Percentiles rank a stretch among this genome's conserved stretches.
Conservation (phyloP, 2,113 vertebrate species). For the Bubo bubo region DNA sequence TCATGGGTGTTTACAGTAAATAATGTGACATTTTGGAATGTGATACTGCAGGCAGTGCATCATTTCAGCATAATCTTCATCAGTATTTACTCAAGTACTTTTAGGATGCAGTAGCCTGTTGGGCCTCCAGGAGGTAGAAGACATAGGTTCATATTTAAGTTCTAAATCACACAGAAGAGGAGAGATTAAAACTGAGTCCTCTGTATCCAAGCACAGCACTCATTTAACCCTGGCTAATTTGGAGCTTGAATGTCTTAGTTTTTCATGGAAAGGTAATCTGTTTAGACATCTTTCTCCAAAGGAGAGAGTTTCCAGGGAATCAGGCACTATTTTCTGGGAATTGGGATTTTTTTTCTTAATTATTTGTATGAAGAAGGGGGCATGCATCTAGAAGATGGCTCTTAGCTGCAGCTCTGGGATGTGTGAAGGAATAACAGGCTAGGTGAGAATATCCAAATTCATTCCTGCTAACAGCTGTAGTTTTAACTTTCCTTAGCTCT, state of each 20-base stretch:
- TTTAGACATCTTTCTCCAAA: neutral
- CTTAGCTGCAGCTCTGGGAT: neutral
- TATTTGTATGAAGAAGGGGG: neutral
- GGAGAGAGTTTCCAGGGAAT: neutral
- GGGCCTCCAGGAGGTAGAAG: neutral
- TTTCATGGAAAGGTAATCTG: neutral
- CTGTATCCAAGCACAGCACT: neutral
- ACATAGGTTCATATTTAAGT: neutral
- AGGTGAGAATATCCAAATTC: neutral
- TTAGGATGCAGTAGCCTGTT: neutral
- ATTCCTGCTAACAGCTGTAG: neutral
- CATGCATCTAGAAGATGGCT: neutral
- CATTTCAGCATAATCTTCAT: neutral
- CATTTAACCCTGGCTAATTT: neutral
- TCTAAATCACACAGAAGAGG: neutral
- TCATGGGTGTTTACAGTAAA: slow-evolving; percentile 30
- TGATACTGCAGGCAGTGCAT: neutral
- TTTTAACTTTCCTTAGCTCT: neutral
- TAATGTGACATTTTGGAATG: neutral
- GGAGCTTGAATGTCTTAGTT: neutral
- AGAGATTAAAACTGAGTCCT: neutral
- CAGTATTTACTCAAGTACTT: neutral
- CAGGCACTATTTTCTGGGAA: neutral
- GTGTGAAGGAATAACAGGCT: neutral
- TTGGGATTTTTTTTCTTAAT: neutral